phyloP scores from a whole-genome alignment of 2,888 invertebrate species.

The Sphaerophoria rueppellii region DNA sequence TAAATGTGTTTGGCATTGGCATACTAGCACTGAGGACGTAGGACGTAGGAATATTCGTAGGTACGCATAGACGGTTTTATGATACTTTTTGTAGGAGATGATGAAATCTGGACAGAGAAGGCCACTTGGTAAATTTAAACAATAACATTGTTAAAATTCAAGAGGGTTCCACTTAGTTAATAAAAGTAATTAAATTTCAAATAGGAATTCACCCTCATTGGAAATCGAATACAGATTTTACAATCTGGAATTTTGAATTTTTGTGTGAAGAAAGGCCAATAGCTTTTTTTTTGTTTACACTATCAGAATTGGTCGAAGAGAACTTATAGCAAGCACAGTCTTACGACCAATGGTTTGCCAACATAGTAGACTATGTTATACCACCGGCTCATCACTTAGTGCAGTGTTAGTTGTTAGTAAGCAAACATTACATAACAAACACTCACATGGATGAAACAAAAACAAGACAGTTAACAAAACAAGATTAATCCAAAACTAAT shows the following conservation, averaged over 20 bases:
- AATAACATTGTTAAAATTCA: slow-evolving; percentile 11
- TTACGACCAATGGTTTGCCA: no score
- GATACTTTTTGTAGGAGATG: background rate
- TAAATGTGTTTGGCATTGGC: background rate
- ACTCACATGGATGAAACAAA: no score
- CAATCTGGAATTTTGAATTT: background rate
- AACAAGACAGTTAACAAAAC: no score
- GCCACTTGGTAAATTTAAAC: background rate
- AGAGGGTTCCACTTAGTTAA: background rate
- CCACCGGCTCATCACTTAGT: no score
- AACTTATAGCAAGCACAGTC: no score
- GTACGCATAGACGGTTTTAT: slow-evolving; percentile 12
- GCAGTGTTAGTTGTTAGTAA: no score
- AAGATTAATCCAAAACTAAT: no score
- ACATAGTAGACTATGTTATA: no score
- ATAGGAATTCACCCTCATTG: background rate
- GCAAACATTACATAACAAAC: no score
- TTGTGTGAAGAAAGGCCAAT: no score
- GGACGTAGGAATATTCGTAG: background rate
- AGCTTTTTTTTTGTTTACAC: no score
- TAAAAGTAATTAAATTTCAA: slow-evolving; percentile 22
- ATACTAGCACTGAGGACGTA: background rate
- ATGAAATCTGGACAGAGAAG: background rate
- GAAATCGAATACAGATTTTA: background rate
- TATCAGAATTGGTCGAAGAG: no score